A percentile compares a stretch with the other conserved stretches of the same genome.
Evolutionary conservation across 2,113 vertebrate genomes (phyloP).

Genomic region (Falco punctatus): DNA sequence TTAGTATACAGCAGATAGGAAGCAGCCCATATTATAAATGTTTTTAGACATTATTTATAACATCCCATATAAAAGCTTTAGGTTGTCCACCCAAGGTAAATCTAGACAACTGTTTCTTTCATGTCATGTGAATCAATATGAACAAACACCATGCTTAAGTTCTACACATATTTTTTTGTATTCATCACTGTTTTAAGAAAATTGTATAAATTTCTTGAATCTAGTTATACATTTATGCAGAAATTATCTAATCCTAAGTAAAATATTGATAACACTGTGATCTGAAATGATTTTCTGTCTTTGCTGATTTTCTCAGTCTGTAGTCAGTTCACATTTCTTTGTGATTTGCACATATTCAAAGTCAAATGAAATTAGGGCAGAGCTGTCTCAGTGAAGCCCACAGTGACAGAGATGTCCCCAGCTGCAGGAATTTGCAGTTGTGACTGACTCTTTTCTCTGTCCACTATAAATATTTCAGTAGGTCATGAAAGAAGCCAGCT

Average conservation of each 20-base stretch:
- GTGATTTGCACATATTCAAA: slow-evolving; percentile 86
- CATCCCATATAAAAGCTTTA: background rate
- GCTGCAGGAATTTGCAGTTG: slow-evolving; percentile 82
- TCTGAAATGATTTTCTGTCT: slow-evolving; percentile 86
- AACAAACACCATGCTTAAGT: background rate
- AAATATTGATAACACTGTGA: slow-evolving; percentile 86
- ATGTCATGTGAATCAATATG: background rate
- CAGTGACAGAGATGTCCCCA: slow-evolving; percentile 84
- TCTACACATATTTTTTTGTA: background rate
- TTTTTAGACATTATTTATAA: background rate
- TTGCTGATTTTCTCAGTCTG: slow-evolving; percentile 67
- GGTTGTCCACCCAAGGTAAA: background rate
- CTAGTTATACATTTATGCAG: slow-evolving; percentile 60
- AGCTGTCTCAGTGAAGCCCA: slow-evolving; percentile 77
- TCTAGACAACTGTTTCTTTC: background rate
- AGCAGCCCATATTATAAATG: background rate
- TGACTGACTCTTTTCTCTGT: slow-evolving; percentile 77
- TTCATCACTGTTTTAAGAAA: background rate
- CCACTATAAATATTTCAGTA: slow-evolving; percentile 91
- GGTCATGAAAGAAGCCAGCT: slow-evolving; percentile 78
- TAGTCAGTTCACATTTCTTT: slow-evolving; percentile 80
- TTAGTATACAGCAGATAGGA: background rate
- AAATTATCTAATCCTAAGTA: slow-evolving; percentile 76
- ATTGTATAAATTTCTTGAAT: slow-evolving; percentile 5
- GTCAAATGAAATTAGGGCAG: slow-evolving; percentile 95